phyloP scores from a whole-genome alignment of 2,797 vertebrate species.

The Catamblyrhynchus diadema region DNA sequence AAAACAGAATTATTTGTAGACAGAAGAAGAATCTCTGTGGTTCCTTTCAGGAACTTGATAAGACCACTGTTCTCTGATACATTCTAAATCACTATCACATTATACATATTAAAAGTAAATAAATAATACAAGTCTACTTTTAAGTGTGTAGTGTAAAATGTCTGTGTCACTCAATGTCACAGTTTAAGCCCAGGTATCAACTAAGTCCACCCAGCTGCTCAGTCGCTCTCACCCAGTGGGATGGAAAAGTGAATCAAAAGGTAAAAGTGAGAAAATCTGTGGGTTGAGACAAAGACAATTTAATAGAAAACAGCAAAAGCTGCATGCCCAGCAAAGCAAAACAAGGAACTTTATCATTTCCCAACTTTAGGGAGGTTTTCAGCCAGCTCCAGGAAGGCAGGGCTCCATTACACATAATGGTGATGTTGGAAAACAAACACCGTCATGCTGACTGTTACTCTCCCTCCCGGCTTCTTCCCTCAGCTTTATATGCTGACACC shows the following conservation, averaged over 20 bases:
- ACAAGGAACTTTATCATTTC: background rate
- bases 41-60: background rate
- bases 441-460: fast-evolving
- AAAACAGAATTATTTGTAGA: background rate
- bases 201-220: background rate
- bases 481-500: background rate
- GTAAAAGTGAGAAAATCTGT: background rate
- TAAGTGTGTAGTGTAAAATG: background rate
- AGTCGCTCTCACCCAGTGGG: background rate
- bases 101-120: background rate
- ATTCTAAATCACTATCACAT: fast-evolving
- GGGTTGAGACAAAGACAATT: background rate
- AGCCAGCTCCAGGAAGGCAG: background rate
- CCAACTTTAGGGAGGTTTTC: background rate
- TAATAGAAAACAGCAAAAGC: background rate
- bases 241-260: background rate
- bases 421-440: background rate
- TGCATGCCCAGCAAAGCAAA: background rate
- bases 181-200: background rate
- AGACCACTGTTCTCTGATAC: fast-evolving
- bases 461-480: background rate
- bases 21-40: background rate
- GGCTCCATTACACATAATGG: background rate
- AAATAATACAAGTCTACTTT: background rate
- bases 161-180: background rate